Base-by-base conservation (phyloP, 2,113 vertebrate species). In the Microtus richardsoni region DNA sequence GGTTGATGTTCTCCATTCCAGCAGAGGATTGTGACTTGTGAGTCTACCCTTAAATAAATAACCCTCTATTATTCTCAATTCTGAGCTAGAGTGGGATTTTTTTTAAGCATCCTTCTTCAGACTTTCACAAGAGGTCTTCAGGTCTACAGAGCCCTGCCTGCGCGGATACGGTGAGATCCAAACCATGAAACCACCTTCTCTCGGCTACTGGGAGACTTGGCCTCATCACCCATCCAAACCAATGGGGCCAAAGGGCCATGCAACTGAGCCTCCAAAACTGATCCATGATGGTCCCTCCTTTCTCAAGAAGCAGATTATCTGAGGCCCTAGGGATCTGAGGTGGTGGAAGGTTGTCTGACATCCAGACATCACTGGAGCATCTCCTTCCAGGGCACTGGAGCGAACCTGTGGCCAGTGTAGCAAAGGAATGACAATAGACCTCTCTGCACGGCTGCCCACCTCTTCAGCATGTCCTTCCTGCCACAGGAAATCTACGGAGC, bases 381-480 rank as follows among this genome's bases (percentile, higher is more conserved):
- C 54, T 41, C 22, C 87, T 58, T 30, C 21, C 0, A 2, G 3
- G 36, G 16, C 13, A 10, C 47, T 9, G 6, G 7, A 0, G 0
- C 30, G 54, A 64, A 4, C 13, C 70, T 13, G 54, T 4, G 7
- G 33, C 21, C 78, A 36, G n/a, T 7, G 9, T 26, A 68, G 13
- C 39, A 13, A 66, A 47, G 12, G 5, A 21, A 14, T 28, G 47
- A n/a, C 30, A n/a, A 71, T 22, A 39, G 44, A 30, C 77, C 36
- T 16, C 47, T n/a, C 75, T 21, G 1, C 0, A 8, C 8, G 47
- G n/a, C 5, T 2, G 7, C 26, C 24, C 36, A 21, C 9, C 6
- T 16, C 54, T 10, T 21, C 10, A 24, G 44, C 30, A 12, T 33
- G 4, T 14, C 33, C 30, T 83, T 60, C 83, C 44, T 75, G 66